A percentile compares a stretch with the other conserved stretches of the same genome.
Evolutionary conservation across 2,888 invertebrate species (phyloP).

Genomic region (Osedax fenrisi): DNA sequence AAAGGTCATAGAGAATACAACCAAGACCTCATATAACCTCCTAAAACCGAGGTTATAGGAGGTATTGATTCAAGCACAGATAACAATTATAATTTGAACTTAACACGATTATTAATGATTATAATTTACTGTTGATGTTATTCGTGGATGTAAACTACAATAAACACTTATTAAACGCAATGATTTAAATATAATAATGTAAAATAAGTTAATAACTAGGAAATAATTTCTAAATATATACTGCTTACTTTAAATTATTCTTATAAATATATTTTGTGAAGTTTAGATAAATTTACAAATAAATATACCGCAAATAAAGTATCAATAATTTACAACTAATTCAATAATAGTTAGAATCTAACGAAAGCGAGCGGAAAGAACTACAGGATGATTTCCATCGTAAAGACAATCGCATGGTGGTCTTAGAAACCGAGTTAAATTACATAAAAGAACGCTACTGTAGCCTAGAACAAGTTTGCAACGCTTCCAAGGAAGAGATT

Average conservation of each 20-base stretch:
- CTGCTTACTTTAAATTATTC: too few species aligned
- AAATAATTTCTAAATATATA: too few species aligned
- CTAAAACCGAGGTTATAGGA: background rate
- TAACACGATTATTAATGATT: too few species aligned
- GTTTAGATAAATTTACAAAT: too few species aligned
- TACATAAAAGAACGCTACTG: slow-evolving; percentile 33
- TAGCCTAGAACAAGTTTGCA: slow-evolving; percentile 37
- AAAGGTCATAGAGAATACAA: background rate
- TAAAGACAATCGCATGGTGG: slow-evolving; percentile 38
- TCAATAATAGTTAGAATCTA: slow-evolving; percentile 38
- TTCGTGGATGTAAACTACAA: too few species aligned
- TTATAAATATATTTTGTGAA: too few species aligned
- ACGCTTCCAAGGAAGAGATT: slow-evolving; percentile 36
- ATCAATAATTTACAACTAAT: too few species aligned
- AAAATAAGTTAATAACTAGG: too few species aligned
- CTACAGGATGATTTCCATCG: slow-evolving; percentile 36
- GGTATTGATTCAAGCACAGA: background rate
- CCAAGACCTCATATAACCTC: background rate
- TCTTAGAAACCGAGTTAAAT: slow-evolving; percentile 37
- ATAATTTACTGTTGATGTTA: too few species aligned
- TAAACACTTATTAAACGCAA: too few species aligned
- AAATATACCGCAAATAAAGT: too few species aligned
- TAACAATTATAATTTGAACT: background rate
- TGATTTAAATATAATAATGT: too few species aligned
- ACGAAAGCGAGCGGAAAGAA: slow-evolving; percentile 36